A percentile compares a stretch with the other conserved stretches of the same genome.
These are phyloP conservation scores for Catagonus wagneri DNA, from an alignment of 2,113 vertebrate genomes.

Conservation along the genomic window DNA sequence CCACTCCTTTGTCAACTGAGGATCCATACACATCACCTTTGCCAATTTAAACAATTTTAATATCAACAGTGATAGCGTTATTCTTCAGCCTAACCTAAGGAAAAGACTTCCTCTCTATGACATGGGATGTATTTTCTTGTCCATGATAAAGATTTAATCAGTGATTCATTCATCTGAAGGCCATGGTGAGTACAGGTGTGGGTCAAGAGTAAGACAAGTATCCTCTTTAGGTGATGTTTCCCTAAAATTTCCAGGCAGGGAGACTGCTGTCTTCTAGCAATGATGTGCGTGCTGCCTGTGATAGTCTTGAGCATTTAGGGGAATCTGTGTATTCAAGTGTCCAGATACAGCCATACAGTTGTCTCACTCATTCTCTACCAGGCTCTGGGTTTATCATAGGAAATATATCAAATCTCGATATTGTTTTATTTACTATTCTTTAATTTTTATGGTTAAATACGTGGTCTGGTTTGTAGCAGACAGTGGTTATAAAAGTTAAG, in stretches of 20 bases:
- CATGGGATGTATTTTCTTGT: not conserved
- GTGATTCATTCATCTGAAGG: not conserved
- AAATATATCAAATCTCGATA: not conserved
- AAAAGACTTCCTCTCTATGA: not conserved
- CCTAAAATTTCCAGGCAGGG: not conserved
- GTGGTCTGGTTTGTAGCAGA: not conserved
- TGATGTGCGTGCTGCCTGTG: not conserved
- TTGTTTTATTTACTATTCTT: not conserved
- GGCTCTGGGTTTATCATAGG: not conserved
- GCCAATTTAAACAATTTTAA: not conserved
- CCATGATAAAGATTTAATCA: not conserved
- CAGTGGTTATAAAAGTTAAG: not conserved
- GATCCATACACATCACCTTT: not conserved
- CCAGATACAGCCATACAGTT: not conserved
- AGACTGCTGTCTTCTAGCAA: not conserved
- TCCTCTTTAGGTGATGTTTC: not conserved
- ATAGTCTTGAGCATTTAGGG: not conserved
- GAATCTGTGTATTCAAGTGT: not conserved
- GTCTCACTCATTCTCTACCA: not conserved
- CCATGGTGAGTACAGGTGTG: accelerated
- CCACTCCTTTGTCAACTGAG: not conserved
- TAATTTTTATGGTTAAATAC: not conserved
- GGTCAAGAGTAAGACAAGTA: not conserved
- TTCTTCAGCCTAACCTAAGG: not conserved
- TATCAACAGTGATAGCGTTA: not conserved